phyloP scores from a whole-genome alignment of 2,797 vertebrate species.

The Menidia menidia region DNA sequence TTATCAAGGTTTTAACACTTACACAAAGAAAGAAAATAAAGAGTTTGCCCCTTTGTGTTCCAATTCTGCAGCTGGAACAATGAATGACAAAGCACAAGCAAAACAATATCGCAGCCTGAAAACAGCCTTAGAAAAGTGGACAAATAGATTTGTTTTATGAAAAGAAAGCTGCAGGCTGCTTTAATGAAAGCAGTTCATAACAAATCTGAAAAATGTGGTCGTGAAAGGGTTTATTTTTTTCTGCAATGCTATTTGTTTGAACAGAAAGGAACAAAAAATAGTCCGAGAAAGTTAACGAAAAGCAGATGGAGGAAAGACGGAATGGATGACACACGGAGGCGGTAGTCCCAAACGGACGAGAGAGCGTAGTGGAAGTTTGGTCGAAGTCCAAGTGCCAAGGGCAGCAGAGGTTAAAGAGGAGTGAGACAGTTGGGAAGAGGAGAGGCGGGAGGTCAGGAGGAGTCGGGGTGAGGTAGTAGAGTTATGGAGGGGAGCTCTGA shows the following conservation, averaged over 20 bases:
- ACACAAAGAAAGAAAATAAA: neutral
- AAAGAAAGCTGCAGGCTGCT: neutral
- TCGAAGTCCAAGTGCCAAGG: slow-evolving; percentile 41
- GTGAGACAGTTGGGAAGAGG: slow-evolving; percentile 23
- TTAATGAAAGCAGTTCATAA: slow-evolving; percentile 15
- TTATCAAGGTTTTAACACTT: slow-evolving; percentile 7
- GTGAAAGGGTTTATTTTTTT: neutral
- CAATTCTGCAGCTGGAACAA: slow-evolving; percentile 2
- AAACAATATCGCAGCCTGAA: slow-evolving; percentile 11
- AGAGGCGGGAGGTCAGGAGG: slow-evolving; percentile 20
- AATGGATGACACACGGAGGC: slow-evolving; percentile 26
- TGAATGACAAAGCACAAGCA: slow-evolving; percentile 25
- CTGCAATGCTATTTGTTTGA: neutral
- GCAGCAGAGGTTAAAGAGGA: slow-evolving; percentile 51
- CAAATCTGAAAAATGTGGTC: slow-evolving; percentile 22
- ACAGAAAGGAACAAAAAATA: slow-evolving; percentile 2
- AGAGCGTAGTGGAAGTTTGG: slow-evolving; percentile 24
- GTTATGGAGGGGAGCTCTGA: slow-evolving; percentile 13
- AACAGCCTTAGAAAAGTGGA: neutral
- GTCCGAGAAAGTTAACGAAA: slow-evolving; percentile 26
- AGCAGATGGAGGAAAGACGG: slow-evolving; percentile 35
- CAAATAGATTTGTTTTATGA: neutral
- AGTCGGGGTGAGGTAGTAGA: slow-evolving; percentile 8
- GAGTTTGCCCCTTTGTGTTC: neutral
- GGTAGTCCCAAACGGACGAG: slow-evolving; percentile 27